Conservation (phyloP, 2,888 invertebrate genomes). For the Dolichopus griseipennis region DNA sequence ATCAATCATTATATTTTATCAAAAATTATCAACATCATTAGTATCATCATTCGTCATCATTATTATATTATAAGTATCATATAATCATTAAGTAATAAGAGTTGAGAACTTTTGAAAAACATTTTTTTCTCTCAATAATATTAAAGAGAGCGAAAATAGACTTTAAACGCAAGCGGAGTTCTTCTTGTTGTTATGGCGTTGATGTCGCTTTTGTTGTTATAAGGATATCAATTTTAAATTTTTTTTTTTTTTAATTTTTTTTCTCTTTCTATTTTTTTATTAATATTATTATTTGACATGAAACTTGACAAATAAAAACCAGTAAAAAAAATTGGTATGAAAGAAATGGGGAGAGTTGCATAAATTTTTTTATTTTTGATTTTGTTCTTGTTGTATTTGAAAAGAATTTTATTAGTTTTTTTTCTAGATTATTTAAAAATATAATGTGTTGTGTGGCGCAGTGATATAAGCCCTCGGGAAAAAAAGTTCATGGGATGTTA, state of each 20-base stretch:
- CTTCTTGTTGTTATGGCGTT: too few relatives aligned
- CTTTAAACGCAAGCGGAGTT: too few relatives aligned
- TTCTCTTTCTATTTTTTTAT: not conserved
- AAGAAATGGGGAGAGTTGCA: not conserved
- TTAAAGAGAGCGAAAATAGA: too few relatives aligned
- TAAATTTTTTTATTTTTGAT: not conserved
- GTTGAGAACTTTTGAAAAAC: not conserved
- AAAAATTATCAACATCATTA: too few relatives aligned
- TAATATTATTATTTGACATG: not conserved
- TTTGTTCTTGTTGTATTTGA: not conserved
- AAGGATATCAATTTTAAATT: not conserved
- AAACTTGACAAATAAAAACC: constrained; percentile 6
- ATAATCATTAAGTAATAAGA: not conserved
- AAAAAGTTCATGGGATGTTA: too few relatives aligned
- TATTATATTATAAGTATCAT: not conserved
- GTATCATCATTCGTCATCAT: not conserved
- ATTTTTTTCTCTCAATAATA: too few relatives aligned
- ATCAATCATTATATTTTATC: not conserved
- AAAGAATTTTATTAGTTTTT: not conserved
- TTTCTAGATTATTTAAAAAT: not conserved
- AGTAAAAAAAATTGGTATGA: not conserved
- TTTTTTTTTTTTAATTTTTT: not conserved
- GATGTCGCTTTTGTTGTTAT: too few relatives aligned
- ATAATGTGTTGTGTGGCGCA: too few relatives aligned
- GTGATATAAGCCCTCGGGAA: too few relatives aligned